These are phyloP conservation scores for Crotalus viridis DNA, from an alignment of 2,113 vertebrate species.

Conservation along the genomic window DNA sequence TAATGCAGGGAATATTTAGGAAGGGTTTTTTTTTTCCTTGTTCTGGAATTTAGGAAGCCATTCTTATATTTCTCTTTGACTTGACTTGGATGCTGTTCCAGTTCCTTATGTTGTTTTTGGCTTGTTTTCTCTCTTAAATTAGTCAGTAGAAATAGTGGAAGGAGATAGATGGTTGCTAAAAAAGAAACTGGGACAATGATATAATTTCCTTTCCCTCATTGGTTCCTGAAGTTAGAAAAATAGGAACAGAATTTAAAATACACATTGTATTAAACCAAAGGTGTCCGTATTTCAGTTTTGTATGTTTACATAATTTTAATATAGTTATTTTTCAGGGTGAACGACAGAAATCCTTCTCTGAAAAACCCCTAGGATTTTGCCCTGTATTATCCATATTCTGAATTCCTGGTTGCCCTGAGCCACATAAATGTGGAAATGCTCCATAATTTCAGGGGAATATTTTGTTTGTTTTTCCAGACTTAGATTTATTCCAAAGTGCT, in stretches of 20 bases:
- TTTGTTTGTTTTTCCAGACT: background rate
- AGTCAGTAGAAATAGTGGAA: background rate
- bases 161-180: background rate
- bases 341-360: constrained; percentile 25
- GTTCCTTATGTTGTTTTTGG: constrained; percentile 4
- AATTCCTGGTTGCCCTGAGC: background rate
- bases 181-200: constrained; percentile 15
- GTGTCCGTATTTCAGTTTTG: constrained; percentile 45
- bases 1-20: constrained; percentile 17
- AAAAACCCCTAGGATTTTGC: background rate
- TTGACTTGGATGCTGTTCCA: constrained; percentile 22
- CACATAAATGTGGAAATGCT: background rate
- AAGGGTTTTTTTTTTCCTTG: constrained; percentile 9
- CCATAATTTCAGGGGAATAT: background rate
- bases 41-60: constrained; percentile 27
- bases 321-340: constrained; percentile 18
- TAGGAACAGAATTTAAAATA: constrained; percentile 7
- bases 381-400: background rate
- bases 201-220: background rate
- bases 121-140: background rate
- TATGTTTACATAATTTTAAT: constrained; percentile 62
- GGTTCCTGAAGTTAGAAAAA: constrained; percentile 6
- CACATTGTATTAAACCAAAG: constrained; percentile 60
- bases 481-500: background rate
- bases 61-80: constrained; percentile 39